Base-by-base conservation (phyloP, 2,888 invertebrate genomes). In the Cheilosia soror region DNA sequence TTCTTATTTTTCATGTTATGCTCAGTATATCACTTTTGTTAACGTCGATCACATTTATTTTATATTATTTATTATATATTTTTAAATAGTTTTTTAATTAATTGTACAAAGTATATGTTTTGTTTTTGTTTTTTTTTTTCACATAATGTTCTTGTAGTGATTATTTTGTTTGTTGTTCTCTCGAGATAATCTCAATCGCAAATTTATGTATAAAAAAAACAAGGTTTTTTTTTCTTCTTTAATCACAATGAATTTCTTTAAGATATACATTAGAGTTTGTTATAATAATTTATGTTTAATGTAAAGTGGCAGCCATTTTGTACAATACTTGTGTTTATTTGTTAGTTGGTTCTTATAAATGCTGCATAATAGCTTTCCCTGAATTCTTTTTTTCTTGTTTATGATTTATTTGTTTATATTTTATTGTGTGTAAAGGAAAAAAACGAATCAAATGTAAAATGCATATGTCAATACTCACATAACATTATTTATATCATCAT, bases 1-100 rank as follows among this genome's bases (percentile, higher is more conserved):
- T 63, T 53, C 51, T 75, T 77, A 77, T 15, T 71, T 76, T 47
- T 71, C 77, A 71, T 83, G 83, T 73, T 75, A 79, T 85, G 65
- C 80, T 80, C 84, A 85, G 80, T 80, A 85, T 85, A 85, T 85
- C 84, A 85, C 84, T 62, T 85, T 76, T 80, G 84, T 80, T 76
- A 80, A 85, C 84, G 84, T 85, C 75, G 71, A 85, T 85, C 84
- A 80, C 84, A 84, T 79, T 80, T 71, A 77, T 71, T 77, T 68
- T 78, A 37, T 71, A 63, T 51, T n/a, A 29, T 33, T 53, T 11
- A 37, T 37, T 33, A 33, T 6, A 49, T 76, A 66, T 83, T 71
- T 63, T 83, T 73, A 60, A 63, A 65, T 55, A 60, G 15, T 58
- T 47, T 55, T 47, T 40, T 75, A 58, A 11, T 66, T 57, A 63